These are phyloP conservation scores for Limnephilus auricula DNA, from an alignment of 2,888 invertebrate genomes.

Conservation along the genomic window DNA sequence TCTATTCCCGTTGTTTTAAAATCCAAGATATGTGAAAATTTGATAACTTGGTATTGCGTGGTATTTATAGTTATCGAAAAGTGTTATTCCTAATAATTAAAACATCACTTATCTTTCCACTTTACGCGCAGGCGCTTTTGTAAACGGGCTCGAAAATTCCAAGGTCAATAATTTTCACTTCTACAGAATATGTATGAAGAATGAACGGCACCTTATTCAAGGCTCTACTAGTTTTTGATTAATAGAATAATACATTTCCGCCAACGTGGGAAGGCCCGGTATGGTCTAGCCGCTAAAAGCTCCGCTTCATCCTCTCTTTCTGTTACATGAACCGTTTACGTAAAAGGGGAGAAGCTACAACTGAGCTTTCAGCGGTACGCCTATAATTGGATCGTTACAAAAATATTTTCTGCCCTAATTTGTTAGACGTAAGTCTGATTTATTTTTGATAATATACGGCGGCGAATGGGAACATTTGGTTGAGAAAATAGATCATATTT, in stretches of 20 bases:
- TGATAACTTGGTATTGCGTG: neutral
- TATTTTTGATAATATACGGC: neutral
- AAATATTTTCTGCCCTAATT: constrained; percentile 63
- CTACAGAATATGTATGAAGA: neutral
- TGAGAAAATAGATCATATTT: constrained; percentile 26
- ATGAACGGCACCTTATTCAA: neutral
- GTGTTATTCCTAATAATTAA: neutral
- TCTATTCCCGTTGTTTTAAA: no score
- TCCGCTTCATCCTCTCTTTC: neutral
- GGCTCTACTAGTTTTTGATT: constrained; percentile 64
- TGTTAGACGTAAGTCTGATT: constrained; percentile 35
- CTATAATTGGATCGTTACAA: constrained; percentile 57
- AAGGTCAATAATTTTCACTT: neutral
- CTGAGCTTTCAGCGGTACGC: neutral
- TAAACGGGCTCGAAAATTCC: neutral
- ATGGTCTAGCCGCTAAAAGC: neutral
- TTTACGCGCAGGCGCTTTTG: neutral
- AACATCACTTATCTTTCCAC: neutral
- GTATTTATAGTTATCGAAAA: neutral
- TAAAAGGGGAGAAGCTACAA: neutral
- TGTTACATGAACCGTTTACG: neutral
- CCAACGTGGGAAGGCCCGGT: constrained; percentile 55
- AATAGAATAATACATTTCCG: constrained; percentile 60
- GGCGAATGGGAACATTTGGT: constrained; percentile 6
- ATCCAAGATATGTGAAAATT: no score